Percentiles rank a stretch among this genome's conserved stretches.
These are phyloP conservation scores for Cataglyphis livida DNA, from an alignment of 2,888 invertebrate species.

Conservation along the genomic window DNA sequence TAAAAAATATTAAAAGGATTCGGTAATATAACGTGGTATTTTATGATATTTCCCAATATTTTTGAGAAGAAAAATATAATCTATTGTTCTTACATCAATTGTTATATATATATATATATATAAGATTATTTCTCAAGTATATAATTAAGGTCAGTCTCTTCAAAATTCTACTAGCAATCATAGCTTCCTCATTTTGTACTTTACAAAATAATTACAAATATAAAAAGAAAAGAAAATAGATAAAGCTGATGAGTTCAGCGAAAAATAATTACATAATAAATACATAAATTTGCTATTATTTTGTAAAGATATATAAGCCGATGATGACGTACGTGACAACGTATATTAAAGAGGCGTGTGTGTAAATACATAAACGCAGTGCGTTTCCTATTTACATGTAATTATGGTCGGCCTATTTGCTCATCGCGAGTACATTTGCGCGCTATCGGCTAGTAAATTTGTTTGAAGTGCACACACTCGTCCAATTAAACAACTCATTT, in stretches of 20 bases:
- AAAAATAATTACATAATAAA: too few relatives aligned
- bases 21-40: not conserved
- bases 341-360: not conserved
- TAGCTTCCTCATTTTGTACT: not conserved
- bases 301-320: not conserved
- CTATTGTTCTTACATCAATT: not conserved
- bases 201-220: not conserved
- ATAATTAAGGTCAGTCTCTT: not conserved
- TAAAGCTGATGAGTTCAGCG: not conserved
- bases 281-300: not conserved
- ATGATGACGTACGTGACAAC: not conserved
- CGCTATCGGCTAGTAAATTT: slow-evolving; percentile 3
- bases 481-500: slow-evolving; percentile 20
- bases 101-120: not conserved
- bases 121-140: not conserved
- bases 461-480: slow-evolving; percentile 3
- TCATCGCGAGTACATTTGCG: not conserved
- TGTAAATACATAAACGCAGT: not conserved
- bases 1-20: not conserved
- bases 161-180: not conserved
- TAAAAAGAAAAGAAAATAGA: not conserved
- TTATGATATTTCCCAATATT: not conserved
- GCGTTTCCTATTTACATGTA: slow-evolving; percentile 17
- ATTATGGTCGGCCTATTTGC: slow-evolving; percentile 33
- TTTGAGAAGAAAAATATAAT: not conserved